Evolutionary conservation across 2,797 vertebrate genomes (phyloP).

Genomic region (Oryzias dopingdopingensis): DNA sequence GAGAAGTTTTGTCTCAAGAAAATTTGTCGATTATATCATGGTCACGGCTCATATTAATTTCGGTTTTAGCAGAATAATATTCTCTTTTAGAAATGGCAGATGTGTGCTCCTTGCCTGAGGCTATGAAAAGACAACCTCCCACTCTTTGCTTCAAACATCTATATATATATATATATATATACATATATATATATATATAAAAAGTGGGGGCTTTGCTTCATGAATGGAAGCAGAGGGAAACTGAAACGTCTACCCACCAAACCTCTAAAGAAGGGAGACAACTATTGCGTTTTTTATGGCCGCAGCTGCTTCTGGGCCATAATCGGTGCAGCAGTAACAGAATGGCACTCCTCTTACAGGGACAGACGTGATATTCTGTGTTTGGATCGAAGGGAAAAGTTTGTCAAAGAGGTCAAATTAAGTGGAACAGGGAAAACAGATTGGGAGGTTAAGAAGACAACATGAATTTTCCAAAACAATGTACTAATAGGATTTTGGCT

Average conservation of each 20-base stretch:
- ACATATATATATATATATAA: background rate
- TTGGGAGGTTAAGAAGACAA: too few species aligned
- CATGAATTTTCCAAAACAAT: too few species aligned
- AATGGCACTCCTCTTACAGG: background rate
- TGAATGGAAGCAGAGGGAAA: background rate
- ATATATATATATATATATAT: background rate
- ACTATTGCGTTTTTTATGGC: background rate
- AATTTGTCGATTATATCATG: background rate
- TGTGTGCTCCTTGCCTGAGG: background rate
- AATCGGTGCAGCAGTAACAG: too few species aligned
- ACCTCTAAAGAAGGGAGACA: too few species aligned
- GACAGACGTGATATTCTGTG: background rate
- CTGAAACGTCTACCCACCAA: background rate
- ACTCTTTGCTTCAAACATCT: background rate
- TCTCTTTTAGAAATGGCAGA: background rate
- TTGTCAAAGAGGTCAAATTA: background rate
- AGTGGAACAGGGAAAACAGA: too few species aligned
- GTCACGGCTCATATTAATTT: background rate
- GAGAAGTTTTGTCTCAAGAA: conserved; percentile 7
- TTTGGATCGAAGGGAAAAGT: background rate
- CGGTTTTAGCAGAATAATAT: background rate
- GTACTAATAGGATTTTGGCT: too few species aligned
- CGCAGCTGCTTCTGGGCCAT: background rate
- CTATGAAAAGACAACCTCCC: background rate
- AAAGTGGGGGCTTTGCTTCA: background rate